phyloP scores from a whole-genome alignment of 2,797 vertebrate species.

The Aphelocoma californica region DNA sequence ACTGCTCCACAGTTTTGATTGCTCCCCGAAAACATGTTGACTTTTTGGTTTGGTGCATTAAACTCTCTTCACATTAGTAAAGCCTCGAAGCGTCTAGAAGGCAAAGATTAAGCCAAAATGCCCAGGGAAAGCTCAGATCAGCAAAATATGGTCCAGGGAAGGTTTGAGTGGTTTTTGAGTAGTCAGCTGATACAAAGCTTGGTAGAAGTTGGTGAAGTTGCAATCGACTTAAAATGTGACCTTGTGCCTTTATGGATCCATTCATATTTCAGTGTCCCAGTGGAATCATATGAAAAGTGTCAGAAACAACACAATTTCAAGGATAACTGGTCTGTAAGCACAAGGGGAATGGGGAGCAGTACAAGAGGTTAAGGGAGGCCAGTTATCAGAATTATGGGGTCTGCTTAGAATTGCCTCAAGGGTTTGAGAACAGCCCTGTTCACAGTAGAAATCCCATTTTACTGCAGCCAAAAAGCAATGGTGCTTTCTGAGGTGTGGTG shows the following conservation, averaged over 20 bases:
- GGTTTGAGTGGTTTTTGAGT: neutral
- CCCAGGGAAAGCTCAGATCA: conserved; percentile 42
- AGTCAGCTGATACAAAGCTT: neutral
- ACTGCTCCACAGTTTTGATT: neutral
- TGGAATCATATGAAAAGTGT: neutral
- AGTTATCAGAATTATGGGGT: neutral
- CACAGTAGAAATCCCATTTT: neutral
- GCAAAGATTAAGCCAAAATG: conserved; percentile 19
- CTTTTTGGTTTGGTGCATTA: neutral
- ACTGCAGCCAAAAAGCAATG: neutral
- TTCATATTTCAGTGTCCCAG: neutral
- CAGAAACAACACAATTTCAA: neutral
- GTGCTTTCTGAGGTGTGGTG: neutral
- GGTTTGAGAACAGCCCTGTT: neutral
- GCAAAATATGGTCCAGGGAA: neutral
- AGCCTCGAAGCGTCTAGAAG: conserved; percentile 29
- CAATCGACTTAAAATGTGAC: neutral
- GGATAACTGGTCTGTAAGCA: neutral
- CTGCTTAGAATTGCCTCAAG: neutral
- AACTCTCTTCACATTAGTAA: neutral
- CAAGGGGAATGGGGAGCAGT: accelerated
- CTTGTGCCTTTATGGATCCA: neutral
- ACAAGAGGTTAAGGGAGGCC: neutral
- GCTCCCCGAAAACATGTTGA: neutral
- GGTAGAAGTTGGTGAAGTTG: neutral